Conservation (phyloP, 2,888 invertebrate genomes). For the Callinectes sapidus region DNA sequence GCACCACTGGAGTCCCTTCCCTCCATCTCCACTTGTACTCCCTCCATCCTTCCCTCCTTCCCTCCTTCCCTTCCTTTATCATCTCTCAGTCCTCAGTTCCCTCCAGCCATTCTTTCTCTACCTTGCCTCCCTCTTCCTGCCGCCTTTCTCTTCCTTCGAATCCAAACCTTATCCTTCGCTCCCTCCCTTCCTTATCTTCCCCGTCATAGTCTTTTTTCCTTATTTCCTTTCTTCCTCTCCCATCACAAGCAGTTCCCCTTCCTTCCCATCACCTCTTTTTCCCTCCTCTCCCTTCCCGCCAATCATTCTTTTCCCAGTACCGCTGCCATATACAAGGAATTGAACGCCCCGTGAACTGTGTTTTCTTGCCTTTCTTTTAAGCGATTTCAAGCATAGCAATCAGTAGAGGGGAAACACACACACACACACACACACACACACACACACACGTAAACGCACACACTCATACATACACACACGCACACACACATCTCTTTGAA, state of each 20-base stretch:
- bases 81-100: not conserved
- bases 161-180: not conserved
- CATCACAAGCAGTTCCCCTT: not conserved
- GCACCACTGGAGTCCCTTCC: too few relatives aligned
- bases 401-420: not conserved
- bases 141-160: not conserved
- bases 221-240: not conserved
- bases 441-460: not conserved
- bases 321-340: not conserved
- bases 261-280: constrained; percentile 10
- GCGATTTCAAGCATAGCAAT: not conserved
- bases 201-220: not conserved
- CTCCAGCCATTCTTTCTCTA: not conserved
- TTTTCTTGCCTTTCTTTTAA: not conserved
- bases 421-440: too few relatives aligned
- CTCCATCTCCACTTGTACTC: too few relatives aligned
- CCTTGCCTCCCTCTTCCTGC: not conserved
- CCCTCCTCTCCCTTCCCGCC: not conserved
- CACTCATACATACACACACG: not conserved
- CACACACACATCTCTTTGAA: not conserved
- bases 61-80: not conserved
- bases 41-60: not conserved
- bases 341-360: not conserved
- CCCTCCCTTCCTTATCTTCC: not conserved
- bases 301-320: not conserved